Conservation (phyloP, 2,888 invertebrate genomes). For the Diaprepes abbreviatus region DNA sequence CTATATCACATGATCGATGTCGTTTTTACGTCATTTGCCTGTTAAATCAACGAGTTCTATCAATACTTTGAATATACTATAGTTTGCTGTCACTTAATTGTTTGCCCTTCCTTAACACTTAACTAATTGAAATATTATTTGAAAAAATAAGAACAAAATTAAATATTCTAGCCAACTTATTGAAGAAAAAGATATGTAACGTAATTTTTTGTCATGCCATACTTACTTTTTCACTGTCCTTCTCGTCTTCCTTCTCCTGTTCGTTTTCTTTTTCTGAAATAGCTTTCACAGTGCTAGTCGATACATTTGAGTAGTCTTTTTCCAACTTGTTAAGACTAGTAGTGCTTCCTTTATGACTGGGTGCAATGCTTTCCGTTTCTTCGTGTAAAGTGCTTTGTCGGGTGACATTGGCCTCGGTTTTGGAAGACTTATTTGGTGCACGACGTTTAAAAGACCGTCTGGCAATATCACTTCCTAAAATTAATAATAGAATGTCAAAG, state of each 20-base stretch:
- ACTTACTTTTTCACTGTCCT: conserved; percentile 51
- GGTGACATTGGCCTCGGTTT: conserved; percentile 66
- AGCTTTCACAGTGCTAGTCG: conserved; percentile 58
- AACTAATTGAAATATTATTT: too few species aligned
- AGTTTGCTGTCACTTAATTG: too few species aligned
- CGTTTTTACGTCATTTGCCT: too few species aligned
- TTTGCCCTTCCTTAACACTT: too few species aligned
- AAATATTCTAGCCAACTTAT: too few species aligned
- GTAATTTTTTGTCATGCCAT: too few species aligned
- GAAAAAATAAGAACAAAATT: too few species aligned
- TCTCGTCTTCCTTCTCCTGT: conserved; percentile 49
- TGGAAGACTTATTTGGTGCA: conserved; percentile 60
- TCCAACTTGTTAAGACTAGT: conserved; percentile 63
- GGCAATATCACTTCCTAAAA: conserved; percentile 79
- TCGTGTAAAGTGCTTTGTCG: conserved; percentile 64
- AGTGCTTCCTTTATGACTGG: conserved; percentile 56
- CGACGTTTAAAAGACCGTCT: conserved; percentile 79
- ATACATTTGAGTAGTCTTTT: conserved; percentile 62
- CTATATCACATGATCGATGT: too few species aligned
- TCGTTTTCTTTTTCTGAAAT: conserved; percentile 51
- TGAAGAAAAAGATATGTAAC: too few species aligned
- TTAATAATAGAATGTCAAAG: too few species aligned
- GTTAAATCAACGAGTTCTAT: too few species aligned
- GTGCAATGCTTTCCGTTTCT: conserved; percentile 60
- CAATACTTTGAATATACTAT: too few species aligned